Evolutionary conservation across 2,113 vertebrate species (phyloP).

Genomic region (Rallus limicola): DNA sequence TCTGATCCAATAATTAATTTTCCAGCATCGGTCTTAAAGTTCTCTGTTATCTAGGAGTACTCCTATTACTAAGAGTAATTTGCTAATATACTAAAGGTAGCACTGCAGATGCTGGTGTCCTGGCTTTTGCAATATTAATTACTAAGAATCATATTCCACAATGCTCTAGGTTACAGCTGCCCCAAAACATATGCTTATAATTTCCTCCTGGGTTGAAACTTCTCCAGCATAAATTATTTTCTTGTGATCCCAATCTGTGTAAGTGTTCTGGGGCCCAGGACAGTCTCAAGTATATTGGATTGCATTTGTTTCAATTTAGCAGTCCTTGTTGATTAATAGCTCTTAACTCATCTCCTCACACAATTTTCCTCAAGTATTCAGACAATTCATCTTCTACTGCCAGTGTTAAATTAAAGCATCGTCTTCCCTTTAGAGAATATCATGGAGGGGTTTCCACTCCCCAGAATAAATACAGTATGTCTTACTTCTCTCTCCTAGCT

Average conservation of each 20-base stretch:
- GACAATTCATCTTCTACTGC: conserved; percentile 52
- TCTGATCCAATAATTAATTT: conserved; percentile 11
- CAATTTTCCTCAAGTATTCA: conserved; percentile 57
- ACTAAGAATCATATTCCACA: conserved; percentile 41
- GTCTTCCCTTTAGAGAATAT: background rate
- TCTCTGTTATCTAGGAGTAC: background rate
- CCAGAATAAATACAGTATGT: background rate
- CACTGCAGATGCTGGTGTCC: background rate
- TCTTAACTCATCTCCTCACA: conserved; percentile 63
- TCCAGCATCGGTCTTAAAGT: background rate
- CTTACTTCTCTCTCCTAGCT: background rate
- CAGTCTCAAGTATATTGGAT: conserved; percentile 56
- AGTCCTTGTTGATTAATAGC: conserved; percentile 55
- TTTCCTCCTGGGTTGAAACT: conserved; percentile 49
- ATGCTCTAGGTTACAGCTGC: conserved; percentile 41
- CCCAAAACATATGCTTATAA: conserved; percentile 53
- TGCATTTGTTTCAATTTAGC: conserved; percentile 62
- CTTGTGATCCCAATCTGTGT: conserved; percentile 59
- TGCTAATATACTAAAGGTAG: conserved; percentile 30
- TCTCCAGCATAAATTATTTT: conserved; percentile 63
- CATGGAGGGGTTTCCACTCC: background rate
- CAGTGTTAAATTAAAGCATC: conserved; percentile 47
- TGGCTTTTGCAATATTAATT: conserved; percentile 64
- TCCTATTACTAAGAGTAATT: conserved; percentile 39
- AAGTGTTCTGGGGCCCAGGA: conserved; percentile 58